These are phyloP conservation scores for Zygothrica quintamaculata DNA, from an alignment of 2,888 invertebrate species.

Conservation along the genomic window DNA sequence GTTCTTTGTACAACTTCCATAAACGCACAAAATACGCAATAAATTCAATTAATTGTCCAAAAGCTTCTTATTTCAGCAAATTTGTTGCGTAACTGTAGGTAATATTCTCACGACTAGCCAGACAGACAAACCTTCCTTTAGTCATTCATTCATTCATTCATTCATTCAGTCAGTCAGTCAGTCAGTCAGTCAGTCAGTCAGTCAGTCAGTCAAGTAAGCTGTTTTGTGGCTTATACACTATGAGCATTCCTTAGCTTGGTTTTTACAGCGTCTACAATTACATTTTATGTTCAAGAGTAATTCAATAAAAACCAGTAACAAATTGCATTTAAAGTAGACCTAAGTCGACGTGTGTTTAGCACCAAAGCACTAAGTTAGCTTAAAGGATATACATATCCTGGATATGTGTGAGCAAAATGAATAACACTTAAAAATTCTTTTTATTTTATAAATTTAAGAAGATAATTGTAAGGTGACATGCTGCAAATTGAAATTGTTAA, in stretches of 20 bases:
- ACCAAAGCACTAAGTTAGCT: neutral
- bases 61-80: slow-evolving; percentile 70
- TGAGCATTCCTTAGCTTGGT: slow-evolving; percentile 1
- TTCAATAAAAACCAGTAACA: slow-evolving; percentile 40
- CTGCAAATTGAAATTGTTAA: too few species aligned
- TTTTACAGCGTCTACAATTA: slow-evolving; percentile 48
- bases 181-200: slow-evolving; percentile 18
- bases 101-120: slow-evolving; percentile 3
- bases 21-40: slow-evolving; percentile 65
- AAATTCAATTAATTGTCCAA: slow-evolving; percentile 73
- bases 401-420: too few species aligned
- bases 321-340: slow-evolving; percentile 36
- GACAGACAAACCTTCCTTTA: neutral
- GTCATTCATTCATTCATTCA: slow-evolving; percentile 17
- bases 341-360: neutral
- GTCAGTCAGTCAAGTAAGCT: slow-evolving; percentile 16
- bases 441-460: neutral
- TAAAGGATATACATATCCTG: neutral
- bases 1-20: slow-evolving; percentile 25
- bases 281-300: slow-evolving; percentile 45
- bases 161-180: slow-evolving; percentile 15
- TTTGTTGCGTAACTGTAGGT: slow-evolving; percentile 44
- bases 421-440: neutral
- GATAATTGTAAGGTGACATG: neutral
- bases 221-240: slow-evolving; percentile 34